Evolutionary conservation across 2,888 invertebrate species (phyloP), one percentile per base, ranked within the genome.

Genomic region (Epistrophe grossulariae): DNA sequence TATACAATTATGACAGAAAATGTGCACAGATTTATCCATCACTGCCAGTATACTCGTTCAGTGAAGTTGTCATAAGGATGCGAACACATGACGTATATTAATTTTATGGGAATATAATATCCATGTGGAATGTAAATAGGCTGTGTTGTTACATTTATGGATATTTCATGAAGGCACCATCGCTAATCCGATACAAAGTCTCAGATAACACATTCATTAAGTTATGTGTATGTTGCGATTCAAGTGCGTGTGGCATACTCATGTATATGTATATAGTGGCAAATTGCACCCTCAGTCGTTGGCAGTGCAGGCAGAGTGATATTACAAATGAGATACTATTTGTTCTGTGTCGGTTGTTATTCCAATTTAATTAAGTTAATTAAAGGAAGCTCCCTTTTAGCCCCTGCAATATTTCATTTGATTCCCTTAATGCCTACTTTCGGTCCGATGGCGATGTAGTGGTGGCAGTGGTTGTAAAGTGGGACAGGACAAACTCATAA

Each of bases 311-410:
- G 40, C 17, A 31, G 31, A 40, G 28, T 40, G 19, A 43, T 45
- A 70, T 74, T 74, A 68, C 83, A 64, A 72, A 81, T 80, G 60
- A 60, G 83, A 83, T 70, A 78, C 85, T 64, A 43, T 82, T 78
- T 82, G 72, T 45, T 55, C 84, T 79, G 72, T 88, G 91, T 89
- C 90, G 91, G 89, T 90, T 92, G 91, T 91, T 92, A 91, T 91
- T 91, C 89, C 90, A 89, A 90, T 92, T 92, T 92, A 92, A 92
- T 92, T 92, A 92, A 92, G 90, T 91, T 92, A 92, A 92, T 92
- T 91, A 91, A 89, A 90, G 79, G 89, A 83, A 74, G 83, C 83
- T 71, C 79, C 68, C 62, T 48, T 70, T 43, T 28, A 38, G n/a
- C 48, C n/a, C 50, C 48, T 45, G 45, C 17, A 9, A 13, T 50